Conservation (phyloP, 1,140 invertebrate genomes). For the Pinna nobilis region DNA sequence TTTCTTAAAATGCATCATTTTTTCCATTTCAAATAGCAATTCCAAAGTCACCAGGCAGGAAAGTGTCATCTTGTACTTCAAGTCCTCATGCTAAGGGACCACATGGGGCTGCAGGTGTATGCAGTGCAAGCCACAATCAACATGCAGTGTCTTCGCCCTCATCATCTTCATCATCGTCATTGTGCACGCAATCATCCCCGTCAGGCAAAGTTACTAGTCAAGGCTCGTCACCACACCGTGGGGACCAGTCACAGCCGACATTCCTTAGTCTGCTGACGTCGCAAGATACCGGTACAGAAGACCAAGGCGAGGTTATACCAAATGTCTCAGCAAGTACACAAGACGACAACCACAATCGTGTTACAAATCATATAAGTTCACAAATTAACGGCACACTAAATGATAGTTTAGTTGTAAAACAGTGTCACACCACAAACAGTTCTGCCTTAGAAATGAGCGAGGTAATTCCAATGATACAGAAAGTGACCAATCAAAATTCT, state of each 20-base stretch:
- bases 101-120: too few species aligned
- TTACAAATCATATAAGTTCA: too few species aligned
- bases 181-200: conserved; percentile 11
- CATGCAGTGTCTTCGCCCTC: conserved; percentile 13
- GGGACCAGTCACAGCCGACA: neutral
- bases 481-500: too few species aligned
- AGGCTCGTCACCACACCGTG: neutral
- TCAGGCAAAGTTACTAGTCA: conserved; percentile 11
- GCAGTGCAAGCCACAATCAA: too few species aligned
- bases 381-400: too few species aligned
- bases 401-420: neutral
- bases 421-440: neutral
- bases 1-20: too few species aligned
- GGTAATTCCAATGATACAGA: conserved; percentile 20
- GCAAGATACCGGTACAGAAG: neutral
- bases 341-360: too few species aligned
- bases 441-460: conserved; percentile 12
- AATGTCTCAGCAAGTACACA: too few species aligned
- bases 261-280: conserved; percentile 5
- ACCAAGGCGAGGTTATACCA: too few species aligned
- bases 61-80: too few species aligned
- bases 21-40: conserved; percentile 2
- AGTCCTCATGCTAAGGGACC: too few species aligned
- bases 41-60: conserved; percentile 7
- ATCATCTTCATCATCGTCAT: neutral